These are phyloP conservation scores for Tyrannus savana DNA, from an alignment of 2,113 vertebrate genomes.

Conservation along the genomic window DNA sequence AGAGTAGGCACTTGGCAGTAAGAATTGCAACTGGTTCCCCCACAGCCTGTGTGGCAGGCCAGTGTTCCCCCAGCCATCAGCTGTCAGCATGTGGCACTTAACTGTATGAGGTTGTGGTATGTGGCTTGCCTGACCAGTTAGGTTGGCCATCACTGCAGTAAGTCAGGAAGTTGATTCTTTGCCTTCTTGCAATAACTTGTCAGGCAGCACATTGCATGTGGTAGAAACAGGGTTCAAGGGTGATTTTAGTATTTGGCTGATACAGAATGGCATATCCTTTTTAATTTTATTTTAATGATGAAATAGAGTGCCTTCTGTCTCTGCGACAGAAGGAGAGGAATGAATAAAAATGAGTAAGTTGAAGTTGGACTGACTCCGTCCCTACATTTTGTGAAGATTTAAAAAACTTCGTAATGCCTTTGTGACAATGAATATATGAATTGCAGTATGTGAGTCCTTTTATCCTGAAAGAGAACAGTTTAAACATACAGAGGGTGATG, in stretches of 20 bases:
- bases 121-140: not conserved
- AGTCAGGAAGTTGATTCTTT: not conserved
- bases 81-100: not conserved
- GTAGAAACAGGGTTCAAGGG: not conserved
- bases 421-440: not conserved
- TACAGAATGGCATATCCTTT: not conserved
- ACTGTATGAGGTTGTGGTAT: fast-evolving
- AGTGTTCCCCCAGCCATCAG: not conserved
- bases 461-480: not conserved
- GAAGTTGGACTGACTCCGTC: not conserved
- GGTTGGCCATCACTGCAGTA: not conserved
- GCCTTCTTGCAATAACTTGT: not conserved
- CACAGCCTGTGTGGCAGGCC: not conserved
- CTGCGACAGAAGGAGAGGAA: not conserved
- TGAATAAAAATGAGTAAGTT: not conserved
- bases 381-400: not conserved
- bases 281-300: not conserved
- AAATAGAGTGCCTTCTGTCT: not conserved
- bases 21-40: not conserved
- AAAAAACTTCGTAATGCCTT: not conserved
- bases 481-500: not conserved
- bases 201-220: not conserved
- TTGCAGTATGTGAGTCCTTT: not conserved
- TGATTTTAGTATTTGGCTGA: not conserved
- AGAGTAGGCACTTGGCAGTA: not conserved